These are phyloP conservation scores for Sycophaga agraensis DNA, from an alignment of 1,140 invertebrate genomes.

Conservation along the genomic window DNA sequence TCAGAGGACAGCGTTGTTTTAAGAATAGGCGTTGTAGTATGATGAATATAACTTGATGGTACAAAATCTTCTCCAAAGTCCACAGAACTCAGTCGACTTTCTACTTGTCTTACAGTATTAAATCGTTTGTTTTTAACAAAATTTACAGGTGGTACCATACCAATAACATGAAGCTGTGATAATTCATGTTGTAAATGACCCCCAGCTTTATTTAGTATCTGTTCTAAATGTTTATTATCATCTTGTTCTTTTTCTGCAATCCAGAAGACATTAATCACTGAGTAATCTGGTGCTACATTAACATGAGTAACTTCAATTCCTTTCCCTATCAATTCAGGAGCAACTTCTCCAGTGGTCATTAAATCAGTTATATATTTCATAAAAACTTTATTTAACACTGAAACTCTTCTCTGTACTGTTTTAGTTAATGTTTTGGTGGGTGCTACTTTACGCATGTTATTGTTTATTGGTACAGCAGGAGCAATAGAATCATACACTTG, in stretches of 20 bases:
- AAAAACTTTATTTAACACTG: slow-evolving; percentile 75
- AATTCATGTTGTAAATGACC: slow-evolving; percentile 67
- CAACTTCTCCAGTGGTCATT: slow-evolving; percentile 68
- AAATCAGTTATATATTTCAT: slow-evolving; percentile 77
- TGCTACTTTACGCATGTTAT: no score
- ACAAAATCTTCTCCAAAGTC: slow-evolving; percentile 65
- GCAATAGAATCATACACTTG: no score
- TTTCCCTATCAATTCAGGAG: slow-evolving; percentile 61
- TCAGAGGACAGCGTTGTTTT: slow-evolving; percentile 54
- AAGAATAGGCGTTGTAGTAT: slow-evolving; percentile 43
- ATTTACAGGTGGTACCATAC: slow-evolving; percentile 67
- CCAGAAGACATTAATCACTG: slow-evolving; percentile 70
- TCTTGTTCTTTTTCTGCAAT: slow-evolving; percentile 57
- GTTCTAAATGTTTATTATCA: slow-evolving; percentile 44
- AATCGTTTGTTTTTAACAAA: slow-evolving; percentile 70
- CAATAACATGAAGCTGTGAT: slow-evolving; percentile 68
- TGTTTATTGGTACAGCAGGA: no score
- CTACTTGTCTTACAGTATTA: slow-evolving; percentile 58
- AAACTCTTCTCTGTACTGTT: slow-evolving; percentile 48
- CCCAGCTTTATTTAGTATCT: slow-evolving; percentile 59
- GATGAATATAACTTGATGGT: slow-evolving; percentile 28
- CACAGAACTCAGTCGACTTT: slow-evolving; percentile 59
- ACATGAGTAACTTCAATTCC: slow-evolving; percentile 72
- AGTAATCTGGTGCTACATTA: slow-evolving; percentile 65
- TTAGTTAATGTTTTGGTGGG: no score